Base-by-base conservation (phyloP, 2,888 invertebrate species). In the Heteromurus nitidus region DNA sequence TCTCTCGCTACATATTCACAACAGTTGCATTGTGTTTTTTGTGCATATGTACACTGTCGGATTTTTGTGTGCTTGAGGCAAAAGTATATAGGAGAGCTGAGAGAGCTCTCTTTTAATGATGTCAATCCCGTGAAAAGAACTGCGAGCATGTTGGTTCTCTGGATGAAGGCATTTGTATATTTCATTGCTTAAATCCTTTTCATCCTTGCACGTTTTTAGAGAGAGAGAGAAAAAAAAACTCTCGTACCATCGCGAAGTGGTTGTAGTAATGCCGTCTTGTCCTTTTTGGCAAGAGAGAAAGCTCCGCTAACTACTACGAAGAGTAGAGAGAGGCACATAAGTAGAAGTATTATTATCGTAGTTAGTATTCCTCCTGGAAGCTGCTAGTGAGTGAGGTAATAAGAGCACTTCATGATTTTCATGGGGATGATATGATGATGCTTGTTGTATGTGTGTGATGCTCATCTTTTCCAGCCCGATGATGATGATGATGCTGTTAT, bases 101-200 rank as follows among this genome's bases (percentile, higher is more conserved):
- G 47, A 31, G 53, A 47, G 58, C 55, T 67, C 62, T 60, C 60
- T 79, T n/a, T n/a, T 72, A 80, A 80, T 80, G 70, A 80, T 80
- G 80, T 80, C 80, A 80, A 80, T 80, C 55, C 70, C 24, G 67
- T 50, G 55, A 80, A 79, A 67, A 80, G 67, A 67, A 72, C 62
- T 44, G 68, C 24, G 60, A 1, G 68, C 60, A 1, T 73, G 36
- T 30, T 22, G 22, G 62, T 36, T 74, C 58, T 11, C 50, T 53
- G 62, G 76, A 76, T 68, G 69, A 69, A 68, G 68, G 68, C 60
- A 70, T 77, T 77, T 70, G 77, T 70, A 70, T 36, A 65, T 70
- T 70, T 77, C 70, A 69, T 70, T 64, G 70, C 64, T 64, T 62
- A 79, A 79, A 79, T 64, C 70, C 70, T 70, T 70, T 70, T 77